Percentiles rank a stretch among this genome's conserved stretches.
phyloP scores from a whole-genome alignment of 2,113 vertebrate genomes.

The Microcebus ravelobensis region DNA sequence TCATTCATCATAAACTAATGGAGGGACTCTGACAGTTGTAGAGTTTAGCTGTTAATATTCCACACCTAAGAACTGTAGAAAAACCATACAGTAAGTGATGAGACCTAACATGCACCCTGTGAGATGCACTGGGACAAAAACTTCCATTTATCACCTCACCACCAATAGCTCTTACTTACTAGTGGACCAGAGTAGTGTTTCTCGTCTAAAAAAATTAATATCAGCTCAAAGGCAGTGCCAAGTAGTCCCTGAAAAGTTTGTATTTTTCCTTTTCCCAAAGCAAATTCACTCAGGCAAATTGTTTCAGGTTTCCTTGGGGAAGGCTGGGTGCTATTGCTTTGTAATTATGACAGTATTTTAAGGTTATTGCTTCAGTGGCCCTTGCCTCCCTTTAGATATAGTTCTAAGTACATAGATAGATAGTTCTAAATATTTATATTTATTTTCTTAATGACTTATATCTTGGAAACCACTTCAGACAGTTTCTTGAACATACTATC shows the following conservation, averaged over 20 bases:
- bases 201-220: neutral
- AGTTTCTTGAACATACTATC: neutral
- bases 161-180: neutral
- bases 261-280: neutral
- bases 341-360: neutral
- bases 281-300: neutral
- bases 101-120: neutral
- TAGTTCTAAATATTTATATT: neutral
- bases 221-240: neutral
- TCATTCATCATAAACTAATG: neutral
- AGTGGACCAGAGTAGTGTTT: neutral
- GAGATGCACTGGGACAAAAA: neutral
- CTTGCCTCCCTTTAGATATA: neutral
- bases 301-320: neutral
- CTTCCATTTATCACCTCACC: neutral
- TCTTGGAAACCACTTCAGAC: neutral
- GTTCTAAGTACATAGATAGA: neutral
- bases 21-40: neutral
- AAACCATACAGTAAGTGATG: neutral
- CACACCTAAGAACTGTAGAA: neutral
- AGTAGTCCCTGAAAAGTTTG: neutral
- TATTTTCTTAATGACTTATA: neutral
- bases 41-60: neutral
- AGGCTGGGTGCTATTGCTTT: neutral
- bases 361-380: neutral